Percentiles rank a stretch among this genome's conserved stretches.
These are phyloP conservation scores for Corythaixoides concolor DNA, from an alignment of 2,113 vertebrate genomes.

Conservation along the genomic window DNA sequence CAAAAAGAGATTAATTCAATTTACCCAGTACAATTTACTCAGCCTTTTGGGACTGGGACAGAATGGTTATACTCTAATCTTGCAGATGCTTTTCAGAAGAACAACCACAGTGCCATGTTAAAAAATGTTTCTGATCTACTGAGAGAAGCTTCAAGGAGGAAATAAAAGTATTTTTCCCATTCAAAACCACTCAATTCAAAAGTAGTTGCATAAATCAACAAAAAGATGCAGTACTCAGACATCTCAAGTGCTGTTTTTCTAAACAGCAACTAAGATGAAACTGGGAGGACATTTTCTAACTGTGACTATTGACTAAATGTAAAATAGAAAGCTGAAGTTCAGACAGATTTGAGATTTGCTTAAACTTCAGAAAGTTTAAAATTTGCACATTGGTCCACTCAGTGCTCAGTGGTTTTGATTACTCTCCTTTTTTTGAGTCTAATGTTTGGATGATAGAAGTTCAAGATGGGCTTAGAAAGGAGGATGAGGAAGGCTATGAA, in stretches of 20 bases:
- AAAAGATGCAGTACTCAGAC: not conserved
- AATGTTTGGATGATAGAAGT: not conserved
- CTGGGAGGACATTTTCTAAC: not conserved
- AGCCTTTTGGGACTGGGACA: not conserved
- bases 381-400: not conserved
- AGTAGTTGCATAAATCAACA: not conserved
- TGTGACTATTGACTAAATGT: not conserved
- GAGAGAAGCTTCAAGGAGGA: not conserved
- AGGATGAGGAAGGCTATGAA: not conserved
- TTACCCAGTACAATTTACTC: not conserved
- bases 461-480: not conserved
- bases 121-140: not conserved
- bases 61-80: not conserved
- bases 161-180: not conserved
- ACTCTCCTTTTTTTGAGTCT: not conserved
- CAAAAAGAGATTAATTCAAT: not conserved
- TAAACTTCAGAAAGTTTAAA: not conserved
- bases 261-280: not conserved
- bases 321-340: not conserved
- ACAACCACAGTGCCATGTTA: not conserved
- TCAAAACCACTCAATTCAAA: not conserved
- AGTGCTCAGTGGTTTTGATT: not conserved
- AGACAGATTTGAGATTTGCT: not conserved
- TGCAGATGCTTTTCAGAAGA: not conserved
- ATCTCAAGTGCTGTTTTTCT: not conserved